A percentile compares a stretch with the other conserved stretches of the same genome.
Evolutionary conservation across 2,888 invertebrate genomes (phyloP).

Genomic region (Capitulum mitella): DNA sequence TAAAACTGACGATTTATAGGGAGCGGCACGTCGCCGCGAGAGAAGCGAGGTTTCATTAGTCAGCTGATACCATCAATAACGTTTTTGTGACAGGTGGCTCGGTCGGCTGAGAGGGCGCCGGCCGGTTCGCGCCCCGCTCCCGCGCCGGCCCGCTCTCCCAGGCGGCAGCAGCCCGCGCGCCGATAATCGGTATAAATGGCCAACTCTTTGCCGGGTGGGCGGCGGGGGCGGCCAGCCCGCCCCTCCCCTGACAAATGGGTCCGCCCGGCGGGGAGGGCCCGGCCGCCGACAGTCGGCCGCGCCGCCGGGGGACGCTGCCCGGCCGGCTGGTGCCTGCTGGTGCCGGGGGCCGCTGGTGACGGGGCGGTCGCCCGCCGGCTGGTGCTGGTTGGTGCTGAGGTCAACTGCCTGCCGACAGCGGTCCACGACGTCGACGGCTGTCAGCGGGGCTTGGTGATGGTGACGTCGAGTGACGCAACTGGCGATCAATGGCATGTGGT

Average conservation of each 20-base stretch:
- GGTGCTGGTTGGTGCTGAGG: too few species aligned
- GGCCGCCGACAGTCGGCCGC: neutral
- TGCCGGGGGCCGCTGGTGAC: too few species aligned
- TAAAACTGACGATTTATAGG: conserved; percentile 2
- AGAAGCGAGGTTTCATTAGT: neutral
- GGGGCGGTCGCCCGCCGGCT: too few species aligned
- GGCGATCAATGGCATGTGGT: too few species aligned
- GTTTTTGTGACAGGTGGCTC: neutral
- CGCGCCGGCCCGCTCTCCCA: neutral
- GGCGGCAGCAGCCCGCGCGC: too few species aligned
- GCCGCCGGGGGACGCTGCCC: neutral
- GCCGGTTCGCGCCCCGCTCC: neutral
- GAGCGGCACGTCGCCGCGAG: neutral
- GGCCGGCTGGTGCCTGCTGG: too few species aligned
- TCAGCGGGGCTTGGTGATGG: too few species aligned
- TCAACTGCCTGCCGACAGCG: too few species aligned
- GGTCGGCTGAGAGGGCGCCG: too few species aligned
- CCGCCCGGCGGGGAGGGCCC: too few species aligned
- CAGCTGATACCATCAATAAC: conserved; percentile 5
- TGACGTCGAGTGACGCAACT: too few species aligned
- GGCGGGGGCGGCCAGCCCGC: neutral
- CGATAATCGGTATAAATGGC: neutral
- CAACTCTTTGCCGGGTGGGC: neutral
- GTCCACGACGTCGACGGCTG: too few species aligned
- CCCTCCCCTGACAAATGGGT: neutral